Evolutionary conservation across 2,113 vertebrate species (phyloP).

Genomic region (Phoxinus phoxinus): DNA sequence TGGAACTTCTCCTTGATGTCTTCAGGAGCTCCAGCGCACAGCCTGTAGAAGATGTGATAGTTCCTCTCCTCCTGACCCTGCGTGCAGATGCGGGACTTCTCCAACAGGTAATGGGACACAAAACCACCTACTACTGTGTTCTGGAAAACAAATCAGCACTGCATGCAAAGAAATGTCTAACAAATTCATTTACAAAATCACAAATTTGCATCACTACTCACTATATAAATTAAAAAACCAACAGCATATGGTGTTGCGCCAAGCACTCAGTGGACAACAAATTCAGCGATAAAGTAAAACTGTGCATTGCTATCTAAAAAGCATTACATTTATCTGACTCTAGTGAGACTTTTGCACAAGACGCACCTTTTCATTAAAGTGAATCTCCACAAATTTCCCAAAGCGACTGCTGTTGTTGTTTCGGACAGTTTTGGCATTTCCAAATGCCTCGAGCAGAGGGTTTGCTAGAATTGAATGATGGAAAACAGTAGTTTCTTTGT

Average conservation of each 20-base stretch:
- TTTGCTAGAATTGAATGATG: slow-evolving; percentile 79
- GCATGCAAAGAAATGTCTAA: background rate
- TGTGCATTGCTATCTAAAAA: background rate
- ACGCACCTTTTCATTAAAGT: slow-evolving; percentile 95
- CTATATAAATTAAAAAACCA: background rate
- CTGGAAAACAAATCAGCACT: slow-evolving; percentile 68
- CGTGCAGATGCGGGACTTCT: slow-evolving; percentile 97
- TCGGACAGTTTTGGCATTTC: slow-evolving; percentile 96
- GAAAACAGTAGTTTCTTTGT: background rate
- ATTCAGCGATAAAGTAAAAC: background rate
- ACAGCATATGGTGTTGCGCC: background rate
- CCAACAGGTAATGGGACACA: slow-evolving; percentile 97
- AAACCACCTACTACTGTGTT: slow-evolving; percentile 94
- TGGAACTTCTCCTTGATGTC: slow-evolving; percentile 90
- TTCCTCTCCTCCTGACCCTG: slow-evolving; percentile 95
- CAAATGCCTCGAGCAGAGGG: slow-evolving; percentile 93
- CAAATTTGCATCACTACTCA: background rate
- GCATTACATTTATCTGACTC: background rate
- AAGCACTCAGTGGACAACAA: background rate
- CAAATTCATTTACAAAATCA: background rate
- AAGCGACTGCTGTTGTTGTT: slow-evolving; percentile 99
- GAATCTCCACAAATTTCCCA: slow-evolving; percentile 98
- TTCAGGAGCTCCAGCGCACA: slow-evolving; percentile 94
- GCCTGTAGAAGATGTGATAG: slow-evolving; percentile 97
- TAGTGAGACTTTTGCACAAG: background rate